phyloP scores from a whole-genome alignment of 1,140 invertebrate species.

The Bicyclus anynana region DNA sequence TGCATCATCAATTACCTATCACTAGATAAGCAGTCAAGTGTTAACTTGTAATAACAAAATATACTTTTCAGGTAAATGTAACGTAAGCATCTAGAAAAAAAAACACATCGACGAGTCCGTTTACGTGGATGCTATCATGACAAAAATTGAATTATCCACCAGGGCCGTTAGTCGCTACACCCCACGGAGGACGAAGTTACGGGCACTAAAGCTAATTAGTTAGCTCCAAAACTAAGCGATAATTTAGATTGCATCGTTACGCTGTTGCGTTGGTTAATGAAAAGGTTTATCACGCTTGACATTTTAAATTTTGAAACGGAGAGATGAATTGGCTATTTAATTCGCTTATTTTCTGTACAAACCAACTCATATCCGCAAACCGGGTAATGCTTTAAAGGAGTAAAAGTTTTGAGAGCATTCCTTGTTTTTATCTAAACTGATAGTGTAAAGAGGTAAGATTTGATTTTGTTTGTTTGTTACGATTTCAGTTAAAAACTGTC shows the following conservation, averaged over 20 bases:
- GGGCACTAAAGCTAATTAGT: conserved; percentile 61
- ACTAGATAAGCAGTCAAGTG: too few relatives aligned
- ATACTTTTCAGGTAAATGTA: too few relatives aligned
- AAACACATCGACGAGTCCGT: background rate
- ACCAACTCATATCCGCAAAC: background rate
- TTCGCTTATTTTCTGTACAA: background rate
- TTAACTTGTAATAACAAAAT: too few relatives aligned
- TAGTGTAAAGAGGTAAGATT: too few relatives aligned
- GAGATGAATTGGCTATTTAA: background rate
- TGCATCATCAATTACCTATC: too few relatives aligned
- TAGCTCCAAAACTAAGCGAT: conserved; percentile 62
- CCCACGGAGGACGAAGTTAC: conserved; percentile 39
- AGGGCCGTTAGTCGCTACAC: conserved; percentile 45
- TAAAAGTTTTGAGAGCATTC: too few relatives aligned
- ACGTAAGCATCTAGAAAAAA: too few relatives aligned
- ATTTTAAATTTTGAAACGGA: background rate
- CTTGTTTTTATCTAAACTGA: too few relatives aligned
- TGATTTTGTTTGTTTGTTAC: too few relatives aligned
- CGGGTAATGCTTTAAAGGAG: too few relatives aligned
- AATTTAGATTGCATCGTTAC: conserved; percentile 64
- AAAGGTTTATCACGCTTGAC: conserved; percentile 25
- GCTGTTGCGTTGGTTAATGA: conserved; percentile 43
- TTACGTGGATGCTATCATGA: conserved; percentile 25
- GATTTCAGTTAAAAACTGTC: too few relatives aligned
- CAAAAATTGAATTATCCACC: conserved; percentile 65